Conservation (phyloP, 1,140 invertebrate species). For the Camponotus floridanus region DNA sequence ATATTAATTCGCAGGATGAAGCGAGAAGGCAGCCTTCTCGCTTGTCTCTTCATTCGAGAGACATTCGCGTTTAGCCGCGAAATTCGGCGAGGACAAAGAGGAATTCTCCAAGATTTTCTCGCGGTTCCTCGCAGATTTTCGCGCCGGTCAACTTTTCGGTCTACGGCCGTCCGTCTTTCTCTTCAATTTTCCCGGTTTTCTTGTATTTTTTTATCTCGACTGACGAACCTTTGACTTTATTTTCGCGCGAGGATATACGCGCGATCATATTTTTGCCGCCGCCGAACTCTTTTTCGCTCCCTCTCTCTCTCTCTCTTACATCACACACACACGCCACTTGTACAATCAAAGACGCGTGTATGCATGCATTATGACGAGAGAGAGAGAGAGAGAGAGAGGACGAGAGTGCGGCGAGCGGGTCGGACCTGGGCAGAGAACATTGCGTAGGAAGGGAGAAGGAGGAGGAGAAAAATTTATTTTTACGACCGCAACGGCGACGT, state of each 20-base stretch:
- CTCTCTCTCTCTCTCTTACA: conserved; percentile 20
- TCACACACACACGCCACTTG: conserved; percentile 61
- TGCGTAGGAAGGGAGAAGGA: not conserved
- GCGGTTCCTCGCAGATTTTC: conserved; percentile 28
- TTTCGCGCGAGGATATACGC: conserved; percentile 48
- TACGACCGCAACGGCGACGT: conserved; percentile 68
- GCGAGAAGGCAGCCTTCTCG: not conserved
- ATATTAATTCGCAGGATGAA: not conserved
- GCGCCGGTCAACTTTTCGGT: not conserved
- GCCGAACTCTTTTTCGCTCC: conserved; percentile 25
- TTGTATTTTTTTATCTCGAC: not conserved
- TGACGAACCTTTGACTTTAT: conserved; percentile 60
- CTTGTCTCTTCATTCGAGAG: not conserved
- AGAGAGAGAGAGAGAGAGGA: not conserved
- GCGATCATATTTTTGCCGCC: conserved; percentile 60
- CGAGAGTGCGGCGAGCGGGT: not conserved
- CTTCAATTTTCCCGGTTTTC: not conserved
- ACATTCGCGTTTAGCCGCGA: not conserved
- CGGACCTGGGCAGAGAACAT: not conserved
- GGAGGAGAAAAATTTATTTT: conserved; percentile 72
- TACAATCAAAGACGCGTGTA: conserved; percentile 69
- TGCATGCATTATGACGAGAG: conserved; percentile 62
- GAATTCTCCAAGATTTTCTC: conserved; percentile 32
- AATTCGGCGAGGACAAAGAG: conserved; percentile 44
- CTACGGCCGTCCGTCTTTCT: not conserved